Evolutionary conservation across 2,113 vertebrate species (phyloP).

Genomic region (Vulpes vulpes): DNA sequence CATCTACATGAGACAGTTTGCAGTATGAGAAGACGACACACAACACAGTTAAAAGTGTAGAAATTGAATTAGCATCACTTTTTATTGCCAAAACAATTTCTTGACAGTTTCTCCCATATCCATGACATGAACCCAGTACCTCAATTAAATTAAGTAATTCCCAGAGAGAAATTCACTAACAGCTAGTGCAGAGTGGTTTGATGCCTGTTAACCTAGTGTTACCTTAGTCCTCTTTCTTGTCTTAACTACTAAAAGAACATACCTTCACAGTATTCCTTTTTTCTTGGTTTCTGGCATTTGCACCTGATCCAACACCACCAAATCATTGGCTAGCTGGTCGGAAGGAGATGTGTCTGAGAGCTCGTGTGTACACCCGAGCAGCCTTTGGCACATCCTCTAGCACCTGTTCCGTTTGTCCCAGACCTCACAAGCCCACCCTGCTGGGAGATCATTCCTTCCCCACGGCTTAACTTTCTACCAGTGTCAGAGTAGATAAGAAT

Average conservation of each 20-base stretch:
- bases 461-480: not conserved
- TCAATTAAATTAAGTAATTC: not conserved
- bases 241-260: not conserved
- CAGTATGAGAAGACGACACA: not conserved
- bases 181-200: not conserved
- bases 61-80: slow-evolving; percentile 12
- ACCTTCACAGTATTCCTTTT: not conserved
- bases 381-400: not conserved
- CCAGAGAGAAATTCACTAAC: not conserved
- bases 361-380: not conserved
- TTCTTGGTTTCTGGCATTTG: not conserved
- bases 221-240: not conserved
- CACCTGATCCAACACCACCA: not conserved
- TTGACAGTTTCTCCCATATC: not conserved
- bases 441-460: not conserved
- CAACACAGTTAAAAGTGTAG: not conserved
- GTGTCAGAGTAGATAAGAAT: slow-evolving; percentile 56
- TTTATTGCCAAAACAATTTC: slow-evolving; percentile 84
- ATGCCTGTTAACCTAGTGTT: not conserved
- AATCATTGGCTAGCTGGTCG: not conserved
- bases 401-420: not conserved
- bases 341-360: not conserved
- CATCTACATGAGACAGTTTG: not conserved
- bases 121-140: not conserved
- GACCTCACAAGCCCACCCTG: not conserved